phyloP scores from a whole-genome alignment of 2,113 vertebrate species.

The Lampris incognitus region DNA sequence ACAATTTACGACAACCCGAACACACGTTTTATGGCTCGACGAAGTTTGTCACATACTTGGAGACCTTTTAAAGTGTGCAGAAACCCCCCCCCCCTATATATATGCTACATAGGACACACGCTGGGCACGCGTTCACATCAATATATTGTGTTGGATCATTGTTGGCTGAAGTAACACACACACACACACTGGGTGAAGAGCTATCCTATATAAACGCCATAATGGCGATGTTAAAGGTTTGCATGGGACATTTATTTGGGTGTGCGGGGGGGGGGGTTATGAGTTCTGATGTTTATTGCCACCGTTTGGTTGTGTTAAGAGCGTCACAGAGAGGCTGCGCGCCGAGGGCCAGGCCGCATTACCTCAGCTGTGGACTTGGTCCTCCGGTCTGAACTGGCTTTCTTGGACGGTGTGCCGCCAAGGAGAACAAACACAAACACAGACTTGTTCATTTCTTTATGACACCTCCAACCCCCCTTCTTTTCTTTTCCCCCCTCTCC shows the following conservation, averaged over 20 bases:
- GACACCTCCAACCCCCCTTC: too few species aligned
- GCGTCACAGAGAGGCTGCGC: neutral
- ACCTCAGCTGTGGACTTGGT: constrained; percentile 9
- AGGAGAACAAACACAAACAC: neutral
- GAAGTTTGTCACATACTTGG: neutral
- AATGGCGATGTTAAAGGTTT: too few species aligned
- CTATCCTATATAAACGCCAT: too few species aligned
- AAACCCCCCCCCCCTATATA: neutral
- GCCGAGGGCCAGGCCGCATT: constrained; percentile 11
- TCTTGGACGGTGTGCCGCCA: neutral
- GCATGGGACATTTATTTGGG: constrained; percentile 14
- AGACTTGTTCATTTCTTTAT: neutral
- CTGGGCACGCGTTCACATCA: too few species aligned
- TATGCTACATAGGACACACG: neutral
- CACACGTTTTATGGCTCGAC: neutral
- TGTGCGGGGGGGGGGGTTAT: constrained; percentile 6
- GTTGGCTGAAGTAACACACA: neutral
- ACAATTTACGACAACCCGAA: constrained; percentile 22
- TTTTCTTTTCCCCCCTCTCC: neutral
- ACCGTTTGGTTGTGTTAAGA: constrained; percentile 40
- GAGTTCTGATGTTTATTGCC: constrained; percentile 29
- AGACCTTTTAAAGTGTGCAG: neutral
- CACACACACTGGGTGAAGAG: neutral
- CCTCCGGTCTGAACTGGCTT: neutral
- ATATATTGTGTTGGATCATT: too few species aligned